Base-by-base conservation (phyloP, 2,797 vertebrate species). In the Carapus acus region DNA sequence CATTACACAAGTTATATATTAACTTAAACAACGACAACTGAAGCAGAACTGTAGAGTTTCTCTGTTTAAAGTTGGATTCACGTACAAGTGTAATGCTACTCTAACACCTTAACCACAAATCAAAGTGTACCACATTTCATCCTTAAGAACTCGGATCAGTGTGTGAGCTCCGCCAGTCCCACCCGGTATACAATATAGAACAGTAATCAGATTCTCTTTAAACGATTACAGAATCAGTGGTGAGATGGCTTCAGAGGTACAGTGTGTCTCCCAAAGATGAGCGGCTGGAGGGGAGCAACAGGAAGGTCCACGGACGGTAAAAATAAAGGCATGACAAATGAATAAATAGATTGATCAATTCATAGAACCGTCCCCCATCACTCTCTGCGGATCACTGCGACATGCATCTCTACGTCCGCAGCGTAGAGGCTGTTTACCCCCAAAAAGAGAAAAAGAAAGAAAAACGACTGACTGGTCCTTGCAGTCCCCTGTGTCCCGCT, bases 51-150 rank as follows among this genome's bases (percentile, higher is more conserved):
- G 71, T 69, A 67, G 64, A 76, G 61, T 60, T 65, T 76, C 65
- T 68, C 45, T 49, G 72, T 76, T 78, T 74, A 76, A 77, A 68
- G 62, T 81, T 67, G 62, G 69, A 75, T 48, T 50, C 68, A 76
- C 83, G 67, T 83, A 83, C 85, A 83, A 70, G 68, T 76, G 82
- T 74, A 73, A 71, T 78, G 79, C 81, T 85, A 86, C 76, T 76
- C 82, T 79, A 83, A 81, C 73, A 83, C 81, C 74, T 27, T 83
- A 69, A 80, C 73, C 81, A 83, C 80, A 75, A 73, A 78, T 67
- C 78, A 62, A 52, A 65, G 67, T 80, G 78, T 65, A 67, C 73
- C 45, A 63, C 67, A 59, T 61, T 54, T 73, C 61, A 65, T 52
- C 54, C 44, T 62, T 68, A 70, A 64, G 52, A 55, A 49, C 18